phyloP scores from a whole-genome alignment of 64 coral and sea anemone genomes.

The Catalaphyllia jardinei region DNA sequence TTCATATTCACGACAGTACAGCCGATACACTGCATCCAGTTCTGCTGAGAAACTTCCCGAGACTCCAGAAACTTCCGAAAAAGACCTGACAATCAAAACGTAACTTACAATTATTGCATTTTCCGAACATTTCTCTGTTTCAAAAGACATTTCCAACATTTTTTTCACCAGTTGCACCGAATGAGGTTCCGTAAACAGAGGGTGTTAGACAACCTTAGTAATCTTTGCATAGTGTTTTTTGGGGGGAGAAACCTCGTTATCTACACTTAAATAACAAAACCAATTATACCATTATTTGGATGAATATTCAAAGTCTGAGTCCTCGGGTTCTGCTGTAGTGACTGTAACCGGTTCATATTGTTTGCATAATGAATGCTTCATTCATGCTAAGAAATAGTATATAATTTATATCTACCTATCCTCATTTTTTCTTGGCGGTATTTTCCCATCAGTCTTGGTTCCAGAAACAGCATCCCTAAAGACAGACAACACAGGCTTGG shows the following conservation, averaged over 20 bases:
- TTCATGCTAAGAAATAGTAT: too few relatives aligned
- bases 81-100: slow-evolving; percentile 8
- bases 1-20: slow-evolving; percentile 90
- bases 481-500: slow-evolving; percentile 2
- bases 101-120: background rate
- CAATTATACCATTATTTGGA: too few relatives aligned
- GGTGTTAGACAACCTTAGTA: too few relatives aligned
- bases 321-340: background rate
- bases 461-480: slow-evolving; percentile 4
- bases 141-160: too few relatives aligned
- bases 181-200: too few relatives aligned
- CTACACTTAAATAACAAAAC: too few relatives aligned
- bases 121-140: background rate
- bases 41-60: slow-evolving; percentile 66
- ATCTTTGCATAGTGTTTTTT: too few relatives aligned
- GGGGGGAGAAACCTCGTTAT: too few relatives aligned
- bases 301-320: background rate
- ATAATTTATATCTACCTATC: slow-evolving; percentile 15
- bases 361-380: too few relatives aligned
- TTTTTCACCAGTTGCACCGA: too few relatives aligned
- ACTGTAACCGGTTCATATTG: too few relatives aligned
- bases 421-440: slow-evolving; percentile 31
- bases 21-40: slow-evolving; percentile 79
- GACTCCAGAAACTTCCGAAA: slow-evolving; percentile 27
- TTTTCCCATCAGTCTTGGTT: background rate